A percentile compares a stretch with the other conserved stretches of the same genome.
These are phyloP conservation scores for Pogona vitticeps DNA, from an alignment of 2,113 vertebrate genomes.

Conservation along the genomic window DNA sequence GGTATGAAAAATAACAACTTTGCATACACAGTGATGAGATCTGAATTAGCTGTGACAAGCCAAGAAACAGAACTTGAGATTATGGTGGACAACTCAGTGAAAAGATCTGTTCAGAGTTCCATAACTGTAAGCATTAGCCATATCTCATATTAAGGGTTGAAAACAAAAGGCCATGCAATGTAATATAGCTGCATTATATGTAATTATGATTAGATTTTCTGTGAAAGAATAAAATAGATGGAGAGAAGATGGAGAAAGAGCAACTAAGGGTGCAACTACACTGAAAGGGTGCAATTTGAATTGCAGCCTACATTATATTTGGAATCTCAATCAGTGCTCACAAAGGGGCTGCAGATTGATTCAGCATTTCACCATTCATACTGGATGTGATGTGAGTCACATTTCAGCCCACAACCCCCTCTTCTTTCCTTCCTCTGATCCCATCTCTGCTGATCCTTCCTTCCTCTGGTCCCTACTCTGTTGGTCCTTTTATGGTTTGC, in stretches of 20 bases:
- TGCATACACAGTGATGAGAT: not conserved
- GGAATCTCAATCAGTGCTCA: no score
- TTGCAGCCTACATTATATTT: no score
- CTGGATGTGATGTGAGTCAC: no score
- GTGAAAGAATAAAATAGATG: not conserved
- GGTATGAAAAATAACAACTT: no score
- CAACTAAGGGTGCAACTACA: not conserved
- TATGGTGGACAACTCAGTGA: not conserved
- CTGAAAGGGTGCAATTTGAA: not conserved
- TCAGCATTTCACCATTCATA: no score
- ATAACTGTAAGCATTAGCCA: not conserved
- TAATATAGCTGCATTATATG: not conserved
- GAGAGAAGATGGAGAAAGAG: not conserved
- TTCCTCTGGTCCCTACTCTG: no score
- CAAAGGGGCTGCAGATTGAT: no score
- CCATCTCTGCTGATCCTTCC: no score
- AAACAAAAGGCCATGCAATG: not conserved
- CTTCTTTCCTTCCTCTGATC: no score
- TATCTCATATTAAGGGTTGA: not conserved
- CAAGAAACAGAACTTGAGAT: not conserved
- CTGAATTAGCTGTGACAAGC: not conserved
- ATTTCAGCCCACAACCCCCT: no score
- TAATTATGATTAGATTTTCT: not conserved
- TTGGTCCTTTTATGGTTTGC: no score
- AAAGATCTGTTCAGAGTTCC: not conserved